phyloP scores from a whole-genome alignment of 2,888 invertebrate species.

The Adineta ricciae region DNA sequence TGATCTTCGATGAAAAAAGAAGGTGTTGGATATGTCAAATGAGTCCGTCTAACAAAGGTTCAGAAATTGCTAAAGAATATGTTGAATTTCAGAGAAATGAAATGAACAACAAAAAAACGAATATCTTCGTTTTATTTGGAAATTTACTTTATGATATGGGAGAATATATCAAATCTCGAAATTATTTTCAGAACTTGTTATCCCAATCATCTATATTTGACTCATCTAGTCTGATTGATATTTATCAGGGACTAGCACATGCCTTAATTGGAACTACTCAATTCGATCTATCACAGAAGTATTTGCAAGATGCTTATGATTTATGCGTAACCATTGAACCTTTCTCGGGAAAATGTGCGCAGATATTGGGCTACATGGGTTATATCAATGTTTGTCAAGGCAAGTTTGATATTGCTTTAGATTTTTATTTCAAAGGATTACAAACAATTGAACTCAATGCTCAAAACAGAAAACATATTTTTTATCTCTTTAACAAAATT shows the following conservation, averaged over 20 bases:
- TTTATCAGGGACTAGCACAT: background rate
- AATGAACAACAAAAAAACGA: background rate
- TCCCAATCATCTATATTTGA: too few species aligned
- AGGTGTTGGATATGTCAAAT: background rate
- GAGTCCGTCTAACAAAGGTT: background rate
- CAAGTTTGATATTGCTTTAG: background rate
- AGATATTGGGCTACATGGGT: background rate
- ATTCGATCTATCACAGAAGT: background rate
- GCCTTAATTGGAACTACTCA: background rate
- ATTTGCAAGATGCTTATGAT: background rate
- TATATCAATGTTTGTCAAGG: background rate
- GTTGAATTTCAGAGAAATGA: background rate
- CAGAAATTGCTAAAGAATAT: background rate
- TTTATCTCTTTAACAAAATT: background rate
- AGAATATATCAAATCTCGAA: background rate
- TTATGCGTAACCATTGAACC: background rate
- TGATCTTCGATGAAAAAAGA: background rate
- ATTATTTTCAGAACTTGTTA: background rate
- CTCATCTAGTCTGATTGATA: too few species aligned
- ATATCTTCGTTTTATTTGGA: background rate
- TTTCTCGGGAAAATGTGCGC: background rate
- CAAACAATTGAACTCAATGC: background rate
- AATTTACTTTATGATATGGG: background rate
- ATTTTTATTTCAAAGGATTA: background rate
- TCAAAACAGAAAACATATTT: background rate